Evolutionary conservation across 2,888 invertebrate genomes (phyloP), one percentile per base, ranked within the genome.

Genomic region (Oxycera nigricornis): DNA sequence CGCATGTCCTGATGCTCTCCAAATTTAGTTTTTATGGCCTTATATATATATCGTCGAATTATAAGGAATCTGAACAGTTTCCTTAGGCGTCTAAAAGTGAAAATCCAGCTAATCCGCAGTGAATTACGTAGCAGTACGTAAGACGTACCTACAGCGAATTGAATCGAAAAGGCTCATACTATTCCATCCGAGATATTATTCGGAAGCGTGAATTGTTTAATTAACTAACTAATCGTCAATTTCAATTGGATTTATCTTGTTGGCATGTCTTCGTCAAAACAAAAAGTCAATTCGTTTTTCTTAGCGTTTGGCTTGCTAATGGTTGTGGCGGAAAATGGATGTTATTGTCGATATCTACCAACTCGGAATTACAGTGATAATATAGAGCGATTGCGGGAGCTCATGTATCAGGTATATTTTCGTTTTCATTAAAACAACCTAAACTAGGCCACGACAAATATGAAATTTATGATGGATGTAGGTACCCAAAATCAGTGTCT

Each of bases 331-430:
- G 67, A 46, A 80, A 79, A 82, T 80, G 81, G 82, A 77, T 82
- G 82, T 76, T 84, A 84, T 77, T 80, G 83, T 74, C 83, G 88
- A 79, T 88, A 88, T 79, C 82, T 88, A 75, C 88, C 88, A 65
- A 88, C 88, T 78, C 84, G 88, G 82, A 84, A 86, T 77, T 86
- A 86, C 79, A 84, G 84, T 73, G 88, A 88, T 80, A 84, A 87
- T 80, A 82, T 88, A 81, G 88, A 88, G 80, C 88, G 87, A 83
- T 82, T 88, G 78, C 83, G 86, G 78, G 88, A 88, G 79, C 81
- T 88, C 77, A 84, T 88, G 82, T 85, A 87, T 83, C 88, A 88
- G 85, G 88, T 88, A 52, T 11, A 20, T 17, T n/a, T 46, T 17
- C 3, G n/a, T n/a, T n/a, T n/a, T n/a, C n/a, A n/a, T n/a, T n/a